Percentiles rank a stretch among this genome's conserved stretches.
Conservation (phyloP, 2,113 vertebrate genomes). For the Trichechus manatus region DNA sequence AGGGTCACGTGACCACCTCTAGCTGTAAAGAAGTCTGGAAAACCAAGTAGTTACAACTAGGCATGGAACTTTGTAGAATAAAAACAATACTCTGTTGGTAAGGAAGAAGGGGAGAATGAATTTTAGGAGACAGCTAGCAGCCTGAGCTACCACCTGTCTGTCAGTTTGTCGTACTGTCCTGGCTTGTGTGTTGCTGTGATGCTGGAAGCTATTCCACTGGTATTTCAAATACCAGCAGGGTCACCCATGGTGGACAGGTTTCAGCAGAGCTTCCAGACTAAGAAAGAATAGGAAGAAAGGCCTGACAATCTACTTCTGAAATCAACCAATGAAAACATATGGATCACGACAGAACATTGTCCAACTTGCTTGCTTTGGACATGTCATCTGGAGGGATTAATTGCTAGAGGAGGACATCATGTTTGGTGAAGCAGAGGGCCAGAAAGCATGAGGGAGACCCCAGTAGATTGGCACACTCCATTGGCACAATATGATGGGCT, state of each 20-base stretch:
- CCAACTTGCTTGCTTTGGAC: no score
- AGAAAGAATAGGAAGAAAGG: no score
- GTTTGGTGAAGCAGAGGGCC: not conserved
- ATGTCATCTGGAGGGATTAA: not conserved
- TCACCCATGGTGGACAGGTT: no score
- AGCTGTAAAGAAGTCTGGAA: constrained; percentile 51
- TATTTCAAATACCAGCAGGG: no score
- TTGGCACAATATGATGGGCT: not conserved
- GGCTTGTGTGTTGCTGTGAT: no score
- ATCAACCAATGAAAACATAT: no score
- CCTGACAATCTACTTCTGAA: no score
- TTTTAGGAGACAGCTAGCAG: not conserved
- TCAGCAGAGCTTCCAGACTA: no score
- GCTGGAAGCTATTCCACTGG: no score
- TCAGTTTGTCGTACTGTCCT: no score
- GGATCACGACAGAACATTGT: no score
- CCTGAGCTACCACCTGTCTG: not conserved
- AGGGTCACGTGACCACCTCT: not conserved
- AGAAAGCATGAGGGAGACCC: not conserved
- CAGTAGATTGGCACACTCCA: not conserved
- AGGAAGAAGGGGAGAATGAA: not conserved
- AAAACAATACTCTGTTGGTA: not conserved
- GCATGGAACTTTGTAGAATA: not conserved
- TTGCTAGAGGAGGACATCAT: not conserved
- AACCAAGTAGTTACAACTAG: not conserved